A percentile compares a stretch with the other conserved stretches of the same genome.
These are phyloP conservation scores for Acanthaster planci DNA, from an alignment of 35 echinoderm and acorn worm species.

Conservation along the genomic window DNA sequence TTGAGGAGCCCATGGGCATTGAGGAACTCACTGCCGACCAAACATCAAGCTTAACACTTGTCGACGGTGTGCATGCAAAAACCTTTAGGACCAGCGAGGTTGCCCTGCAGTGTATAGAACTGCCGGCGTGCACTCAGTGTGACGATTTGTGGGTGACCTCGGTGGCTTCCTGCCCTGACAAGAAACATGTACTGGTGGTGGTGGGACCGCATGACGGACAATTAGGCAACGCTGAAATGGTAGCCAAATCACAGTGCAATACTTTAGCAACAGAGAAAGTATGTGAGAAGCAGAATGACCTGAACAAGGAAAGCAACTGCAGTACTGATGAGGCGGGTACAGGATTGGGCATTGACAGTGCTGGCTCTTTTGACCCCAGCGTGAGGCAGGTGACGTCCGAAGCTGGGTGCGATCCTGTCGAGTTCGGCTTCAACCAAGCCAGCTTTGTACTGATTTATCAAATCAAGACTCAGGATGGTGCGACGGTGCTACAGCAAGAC, in stretches of 20 bases:
- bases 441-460: not conserved
- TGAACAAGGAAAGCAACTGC: constrained; percentile 50
- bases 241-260: constrained; percentile 32
- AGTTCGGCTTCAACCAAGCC: not conserved
- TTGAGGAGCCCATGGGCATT: constrained; percentile 24
- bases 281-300: constrained; percentile 56
- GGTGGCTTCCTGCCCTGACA: constrained; percentile 38
- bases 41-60: not conserved
- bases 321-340: constrained; percentile 26
- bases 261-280: constrained; percentile 9
- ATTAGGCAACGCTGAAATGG: constrained; percentile 39
- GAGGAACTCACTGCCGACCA: constrained; percentile 15
- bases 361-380: not conserved
- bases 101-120: constrained; percentile 58
- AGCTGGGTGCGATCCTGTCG: not conserved
- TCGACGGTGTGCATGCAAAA: not conserved
- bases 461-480: not conserved
- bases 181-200: constrained; percentile 59
- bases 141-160: constrained; percentile 45
- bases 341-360: constrained; percentile 18
- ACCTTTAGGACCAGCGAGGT: constrained; percentile 24
- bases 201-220: constrained; percentile 53
- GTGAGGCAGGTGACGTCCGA: not conserved
- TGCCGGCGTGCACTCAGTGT: constrained; percentile 34
- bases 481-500: constrained; percentile 14